A percentile compares a stretch with the other conserved stretches of the same genome.
These are phyloP conservation scores for Myotis davidii DNA, from an alignment of 2,113 vertebrate species.

Conservation along the genomic window DNA sequence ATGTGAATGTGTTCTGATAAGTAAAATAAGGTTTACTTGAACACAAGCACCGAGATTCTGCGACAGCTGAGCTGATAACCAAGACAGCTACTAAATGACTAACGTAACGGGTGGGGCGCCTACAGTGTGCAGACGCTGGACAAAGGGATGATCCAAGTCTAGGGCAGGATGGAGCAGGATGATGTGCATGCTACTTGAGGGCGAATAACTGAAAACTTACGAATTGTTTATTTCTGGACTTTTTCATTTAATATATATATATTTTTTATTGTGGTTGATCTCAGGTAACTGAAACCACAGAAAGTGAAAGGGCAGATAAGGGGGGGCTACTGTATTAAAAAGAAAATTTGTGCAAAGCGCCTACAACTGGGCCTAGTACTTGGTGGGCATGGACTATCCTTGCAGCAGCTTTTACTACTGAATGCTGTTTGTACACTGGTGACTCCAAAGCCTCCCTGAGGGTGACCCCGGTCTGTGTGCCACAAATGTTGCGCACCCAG, in stretches of 20 bases:
- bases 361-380: neutral
- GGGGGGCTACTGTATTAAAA: neutral
- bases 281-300: neutral
- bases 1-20: neutral
- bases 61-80: too few species aligned
- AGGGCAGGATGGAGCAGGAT: neutral
- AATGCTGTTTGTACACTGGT: too few species aligned
- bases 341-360: neutral
- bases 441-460: neutral
- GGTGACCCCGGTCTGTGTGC: neutral
- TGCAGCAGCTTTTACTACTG: neutral
- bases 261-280: neutral
- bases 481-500: fast-evolving
- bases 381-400: neutral
- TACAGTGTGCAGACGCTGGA: neutral
- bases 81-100: neutral
- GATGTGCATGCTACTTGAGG: neutral
- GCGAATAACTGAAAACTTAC: neutral
- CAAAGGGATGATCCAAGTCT: neutral
- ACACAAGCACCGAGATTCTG: neutral
- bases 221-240: neutral
- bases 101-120: neutral
- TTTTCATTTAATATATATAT: neutral
- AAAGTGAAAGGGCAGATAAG: neutral
- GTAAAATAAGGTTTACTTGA: neutral